These are phyloP conservation scores for Choristoneura rosaceana DNA, from an alignment of 2,888 invertebrate species.

Conservation along the genomic window DNA sequence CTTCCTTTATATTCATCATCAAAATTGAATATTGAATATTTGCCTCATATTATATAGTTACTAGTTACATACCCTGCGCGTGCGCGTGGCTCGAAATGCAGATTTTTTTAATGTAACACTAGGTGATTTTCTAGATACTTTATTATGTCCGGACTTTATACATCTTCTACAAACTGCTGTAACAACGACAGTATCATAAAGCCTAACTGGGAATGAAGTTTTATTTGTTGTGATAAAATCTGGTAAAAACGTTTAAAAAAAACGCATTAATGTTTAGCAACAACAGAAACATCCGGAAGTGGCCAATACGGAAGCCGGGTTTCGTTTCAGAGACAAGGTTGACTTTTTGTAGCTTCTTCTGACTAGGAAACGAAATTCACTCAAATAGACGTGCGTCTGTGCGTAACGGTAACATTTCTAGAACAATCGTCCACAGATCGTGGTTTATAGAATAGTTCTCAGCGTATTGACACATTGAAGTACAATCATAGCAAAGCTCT, in stretches of 20 bases:
- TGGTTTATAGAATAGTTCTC: constrained; percentile 13
- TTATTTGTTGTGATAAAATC: neutral
- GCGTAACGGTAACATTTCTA: constrained; percentile 32
- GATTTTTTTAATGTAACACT: too few relatives aligned
- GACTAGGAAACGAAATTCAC: constrained; percentile 33
- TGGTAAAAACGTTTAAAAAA: neutral
- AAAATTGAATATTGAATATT: too few relatives aligned
- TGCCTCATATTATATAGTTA: too few relatives aligned
- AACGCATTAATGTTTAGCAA: neutral
- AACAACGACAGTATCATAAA: neutral
- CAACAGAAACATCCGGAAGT: constrained; percentile 29
- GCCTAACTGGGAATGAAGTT: neutral
- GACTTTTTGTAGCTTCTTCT: constrained; percentile 37
- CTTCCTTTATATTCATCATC: too few relatives aligned
- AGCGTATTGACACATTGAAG: neutral
- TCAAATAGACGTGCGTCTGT: constrained; percentile 25
- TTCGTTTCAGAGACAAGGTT: constrained; percentile 28
- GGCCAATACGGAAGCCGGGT: constrained; percentile 25
- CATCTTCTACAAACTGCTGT: neutral
- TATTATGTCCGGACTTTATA: too few relatives aligned
- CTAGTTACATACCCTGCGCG: too few relatives aligned
- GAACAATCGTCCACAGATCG: constrained; percentile 7
- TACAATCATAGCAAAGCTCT: neutral
- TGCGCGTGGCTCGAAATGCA: too few relatives aligned
- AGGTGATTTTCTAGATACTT: too few relatives aligned